Base-by-base conservation (phyloP, 2,888 invertebrate species). In the Dioctria linearis region DNA sequence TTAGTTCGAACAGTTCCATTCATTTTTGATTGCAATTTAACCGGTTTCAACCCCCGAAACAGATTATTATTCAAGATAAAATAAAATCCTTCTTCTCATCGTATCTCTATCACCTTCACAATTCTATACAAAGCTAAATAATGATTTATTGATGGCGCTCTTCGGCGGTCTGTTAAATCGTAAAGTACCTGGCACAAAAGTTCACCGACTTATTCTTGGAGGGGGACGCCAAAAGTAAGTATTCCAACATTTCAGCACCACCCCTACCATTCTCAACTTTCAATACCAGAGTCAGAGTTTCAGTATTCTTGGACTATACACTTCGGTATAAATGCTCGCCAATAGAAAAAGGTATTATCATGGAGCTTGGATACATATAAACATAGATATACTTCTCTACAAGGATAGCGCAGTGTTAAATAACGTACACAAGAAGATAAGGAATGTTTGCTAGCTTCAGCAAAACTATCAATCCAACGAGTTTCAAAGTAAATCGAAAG, bases 141-240 rank as follows among this genome's bases (percentile, higher is more conserved):
- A 67, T 67, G 67, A 67, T 67, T 67, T 67, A 67, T 67, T 67
- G 67, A 67, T 67, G 46, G 49, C 67, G 25, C 25, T 43, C 46
- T 67, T 67, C 67, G 46, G 42, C 25, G 46, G 43, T 37, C 46
- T 43, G 67, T 67, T 67, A 43, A 67, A 67, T 67, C 46, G 67
- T 43, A 67, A 49, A 67, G 67, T 67, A 46, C 67, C 67, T 67
- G 67, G 67, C 25, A 67, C 67, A 43, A 67, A 25, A 46, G 37
- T 13, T 43, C 67, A 42, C 46, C 49, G 37, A 46, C 67, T 49
- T 43, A 46, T 46, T 67, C 46, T 67, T 43, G 67, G 66, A 51
- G 51, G 11, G 51, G 2, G 25, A 25, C 25, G 25, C 25, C 25
- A 25, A 25, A 25, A 25, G 25, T 25, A 25, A 25, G 25, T 25